Evolutionary conservation across 2,113 vertebrate species (phyloP).

Genomic region (Probosciger aterrimus): DNA sequence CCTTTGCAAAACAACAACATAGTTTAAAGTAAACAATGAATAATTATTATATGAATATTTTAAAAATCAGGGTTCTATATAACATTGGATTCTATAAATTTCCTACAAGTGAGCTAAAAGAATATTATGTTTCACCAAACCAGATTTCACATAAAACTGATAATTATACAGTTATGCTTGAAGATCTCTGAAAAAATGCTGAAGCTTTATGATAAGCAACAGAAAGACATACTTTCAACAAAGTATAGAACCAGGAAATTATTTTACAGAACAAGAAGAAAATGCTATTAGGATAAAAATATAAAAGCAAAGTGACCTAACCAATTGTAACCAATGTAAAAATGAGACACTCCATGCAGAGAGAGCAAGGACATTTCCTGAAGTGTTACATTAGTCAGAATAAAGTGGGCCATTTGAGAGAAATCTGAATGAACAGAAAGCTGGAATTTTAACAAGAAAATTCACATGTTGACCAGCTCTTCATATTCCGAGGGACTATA

Average conservation of each 20-base stretch:
- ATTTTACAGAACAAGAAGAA: neutral
- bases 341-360: neutral
- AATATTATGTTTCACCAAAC: neutral
- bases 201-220: neutral
- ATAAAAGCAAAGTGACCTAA: neutral
- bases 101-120: neutral
- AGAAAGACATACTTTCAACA: neutral
- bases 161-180: neutral
- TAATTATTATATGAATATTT: neutral
- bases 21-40: neutral
- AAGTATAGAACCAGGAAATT: neutral
- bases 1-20: neutral
- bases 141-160: neutral
- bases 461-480: neutral
- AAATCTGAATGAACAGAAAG: neutral
- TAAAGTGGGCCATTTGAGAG: neutral
- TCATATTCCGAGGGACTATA: neutral
- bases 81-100: neutral
- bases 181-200: neutral
- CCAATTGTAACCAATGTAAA: neutral
- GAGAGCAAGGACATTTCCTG: neutral
- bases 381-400: neutral
- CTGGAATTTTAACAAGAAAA: neutral
- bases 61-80: neutral
- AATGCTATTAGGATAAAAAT: neutral